Evolutionary conservation across 1,140 invertebrate genomes (phyloP).

Genomic region (Drosophila ercepeae): DNA sequence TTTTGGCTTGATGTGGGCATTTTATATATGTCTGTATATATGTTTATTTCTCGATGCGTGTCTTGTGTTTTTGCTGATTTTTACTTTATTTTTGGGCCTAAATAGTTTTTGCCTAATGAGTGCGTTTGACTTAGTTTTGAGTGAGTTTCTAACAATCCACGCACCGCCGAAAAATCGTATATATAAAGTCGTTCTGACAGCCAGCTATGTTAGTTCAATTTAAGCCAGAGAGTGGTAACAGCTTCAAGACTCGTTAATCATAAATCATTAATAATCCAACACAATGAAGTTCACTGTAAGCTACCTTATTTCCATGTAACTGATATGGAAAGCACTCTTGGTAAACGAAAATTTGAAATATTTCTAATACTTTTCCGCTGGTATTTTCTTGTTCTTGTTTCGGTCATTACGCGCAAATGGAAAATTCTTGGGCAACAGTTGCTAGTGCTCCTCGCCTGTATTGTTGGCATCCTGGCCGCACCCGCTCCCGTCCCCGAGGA

Average conservation of each 20-base stretch:
- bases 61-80: slow-evolving; percentile 26
- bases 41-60: slow-evolving; percentile 36
- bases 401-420: slow-evolving; percentile 29
- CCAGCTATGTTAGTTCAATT: slow-evolving; percentile 58
- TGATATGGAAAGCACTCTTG: not conserved
- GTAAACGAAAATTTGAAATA: slow-evolving; percentile 12
- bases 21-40: slow-evolving; percentile 12
- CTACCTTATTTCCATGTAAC: not conserved
- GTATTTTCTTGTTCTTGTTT: slow-evolving; percentile 22
- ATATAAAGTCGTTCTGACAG: slow-evolving; percentile 60
- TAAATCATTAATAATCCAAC: slow-evolving; percentile 20
- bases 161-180: slow-evolving; percentile 49
- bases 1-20: slow-evolving; percentile 69
- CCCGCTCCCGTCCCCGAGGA: slow-evolving; percentile 60
- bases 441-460: slow-evolving; percentile 60
- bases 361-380: slow-evolving; percentile 5
- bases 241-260: slow-evolving; percentile 18
- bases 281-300: slow-evolving; percentile 72
- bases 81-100: slow-evolving; percentile 46
- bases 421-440: slow-evolving; percentile 52
- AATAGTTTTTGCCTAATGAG: slow-evolving; percentile 75
- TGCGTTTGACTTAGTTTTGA: slow-evolving; percentile 73
- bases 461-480: slow-evolving; percentile 62
- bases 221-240: slow-evolving; percentile 11
- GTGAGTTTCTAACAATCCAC: slow-evolving; percentile 49